Evolutionary conservation across 2,113 vertebrate species (phyloP).

Genomic region (Ceratotherium simum): DNA sequence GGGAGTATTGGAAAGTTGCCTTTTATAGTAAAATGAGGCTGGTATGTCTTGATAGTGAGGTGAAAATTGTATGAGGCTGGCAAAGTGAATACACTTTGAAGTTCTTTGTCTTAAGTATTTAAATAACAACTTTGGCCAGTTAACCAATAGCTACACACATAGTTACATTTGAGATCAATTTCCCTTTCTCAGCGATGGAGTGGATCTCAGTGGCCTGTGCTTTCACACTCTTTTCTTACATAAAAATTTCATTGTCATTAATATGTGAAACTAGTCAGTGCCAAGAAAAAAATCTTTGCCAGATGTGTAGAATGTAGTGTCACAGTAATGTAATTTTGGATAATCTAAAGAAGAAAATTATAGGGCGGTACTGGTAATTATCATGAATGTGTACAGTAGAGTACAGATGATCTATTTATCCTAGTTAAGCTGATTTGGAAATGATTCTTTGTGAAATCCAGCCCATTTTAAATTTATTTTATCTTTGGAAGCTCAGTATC

Average conservation of each 20-base stretch:
- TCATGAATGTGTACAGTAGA: background rate
- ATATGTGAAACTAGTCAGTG: background rate
- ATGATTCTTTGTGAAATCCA: background rate
- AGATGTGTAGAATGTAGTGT: background rate
- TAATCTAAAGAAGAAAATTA: slow-evolving; percentile 39
- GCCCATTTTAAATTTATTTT: slow-evolving; percentile 25
- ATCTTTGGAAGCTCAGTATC: background rate
- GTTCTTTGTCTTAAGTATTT: slow-evolving; percentile 5
- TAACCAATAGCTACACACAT: background rate
- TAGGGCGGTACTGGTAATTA: background rate
- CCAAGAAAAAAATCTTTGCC: background rate
- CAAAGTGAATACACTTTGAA: background rate
- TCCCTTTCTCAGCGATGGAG: background rate
- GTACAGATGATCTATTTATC: background rate
- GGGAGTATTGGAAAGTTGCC: background rate
- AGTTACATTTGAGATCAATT: background rate
- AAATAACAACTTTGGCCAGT: background rate
- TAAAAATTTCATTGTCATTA: background rate
- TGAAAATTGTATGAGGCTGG: background rate
- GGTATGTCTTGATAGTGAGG: background rate
- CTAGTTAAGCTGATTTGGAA: background rate
- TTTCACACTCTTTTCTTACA: background rate
- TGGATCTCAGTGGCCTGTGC: background rate
- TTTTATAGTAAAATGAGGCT: slow-evolving; percentile 11
- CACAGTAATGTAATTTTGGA: slow-evolving; percentile 8